Evolutionary conservation across 2,113 vertebrate genomes (phyloP), one percentile per base, ranked within the genome.

Genomic region (Leptodactylus fuscus): DNA sequence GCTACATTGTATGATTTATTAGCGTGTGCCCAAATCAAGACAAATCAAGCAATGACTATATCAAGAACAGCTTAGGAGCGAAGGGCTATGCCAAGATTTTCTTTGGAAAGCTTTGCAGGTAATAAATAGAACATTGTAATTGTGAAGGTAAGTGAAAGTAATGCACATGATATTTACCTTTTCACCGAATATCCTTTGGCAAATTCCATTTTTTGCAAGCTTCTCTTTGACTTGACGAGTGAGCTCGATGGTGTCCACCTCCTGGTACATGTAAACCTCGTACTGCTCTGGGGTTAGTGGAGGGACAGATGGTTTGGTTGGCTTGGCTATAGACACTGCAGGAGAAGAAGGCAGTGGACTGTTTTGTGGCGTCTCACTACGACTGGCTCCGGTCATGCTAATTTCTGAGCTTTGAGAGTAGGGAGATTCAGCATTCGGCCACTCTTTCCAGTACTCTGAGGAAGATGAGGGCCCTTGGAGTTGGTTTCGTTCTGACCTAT

Each of bases 211-310:
- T 93, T 97, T 97, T 92, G 96, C 96, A 89, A 97, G 94, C 91
- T 96, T 97, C 91, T 97, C 96, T 86, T 97, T 97, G 89, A 97
- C 94, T 92, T 96, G 96, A 87, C 96, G 95, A 7, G 96, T 97
- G 83, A 97, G 94, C 89, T 97, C 96, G 48, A 95, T 94, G 13
- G 96, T 97, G 91, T 97, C 96, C 93, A 97, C 95, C 29, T 97
- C 96, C 92, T 96, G 96, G 93, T 97, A 96, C 96, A 97, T 96
- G 93, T 97, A 97, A 89, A 96, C 91, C 93, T 97, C 96, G 70
- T 97, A 97, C 94, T 97, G 96, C 92, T 97, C 96, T 0, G 96
- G 96, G 20, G 95, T 97, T 87, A 97, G 92, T 0, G 96, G 96
- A 9, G 94, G 93, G 87, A 97, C 95, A 0, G 93, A 93, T 58